A percentile compares a stretch with the other conserved stretches of the same genome.
These are phyloP conservation scores for Pemphigus obesinymphae DNA, from an alignment of 1,140 invertebrate species.

Conservation along the genomic window DNA sequence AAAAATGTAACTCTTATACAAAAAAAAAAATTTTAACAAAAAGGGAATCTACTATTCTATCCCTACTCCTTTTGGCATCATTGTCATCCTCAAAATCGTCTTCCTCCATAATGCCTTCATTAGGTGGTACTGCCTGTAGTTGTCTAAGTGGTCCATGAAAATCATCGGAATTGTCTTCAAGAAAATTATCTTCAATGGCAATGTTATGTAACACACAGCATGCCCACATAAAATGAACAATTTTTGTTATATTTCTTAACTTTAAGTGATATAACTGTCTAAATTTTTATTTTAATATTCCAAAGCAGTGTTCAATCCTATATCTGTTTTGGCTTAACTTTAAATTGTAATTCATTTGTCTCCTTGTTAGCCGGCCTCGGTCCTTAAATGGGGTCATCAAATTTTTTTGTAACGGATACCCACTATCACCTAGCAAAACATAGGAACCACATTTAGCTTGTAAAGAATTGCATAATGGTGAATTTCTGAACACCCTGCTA, in stretches of 20 bases:
- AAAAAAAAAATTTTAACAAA: too few relatives aligned
- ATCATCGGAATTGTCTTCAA: background rate
- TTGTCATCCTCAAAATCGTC: too few relatives aligned
- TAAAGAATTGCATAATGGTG: background rate
- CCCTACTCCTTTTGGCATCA: too few relatives aligned
- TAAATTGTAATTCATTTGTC: too few relatives aligned
- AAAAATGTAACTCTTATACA: too few relatives aligned
- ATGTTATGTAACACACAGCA: background rate
- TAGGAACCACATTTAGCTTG: constrained; percentile 38
- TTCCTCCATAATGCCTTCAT: background rate
- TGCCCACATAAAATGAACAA: background rate
- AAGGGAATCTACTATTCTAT: too few relatives aligned
- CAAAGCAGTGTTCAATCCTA: too few relatives aligned
- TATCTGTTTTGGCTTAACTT: too few relatives aligned
- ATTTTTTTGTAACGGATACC: background rate
- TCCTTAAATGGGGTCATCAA: constrained; percentile 30
- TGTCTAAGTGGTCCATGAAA: background rate
- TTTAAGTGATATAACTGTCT: too few relatives aligned
- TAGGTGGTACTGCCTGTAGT: background rate
- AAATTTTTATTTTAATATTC: too few relatives aligned
- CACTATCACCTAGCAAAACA: constrained; percentile 8
- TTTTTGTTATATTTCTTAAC: background rate
- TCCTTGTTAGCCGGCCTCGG: constrained; percentile 17
- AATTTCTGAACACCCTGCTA: constrained; percentile 41
- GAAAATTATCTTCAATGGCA: background rate